Evolutionary conservation across 2,113 vertebrate genomes (phyloP).

Genomic region (Sinocyclocheilus maitianheensis): DNA sequence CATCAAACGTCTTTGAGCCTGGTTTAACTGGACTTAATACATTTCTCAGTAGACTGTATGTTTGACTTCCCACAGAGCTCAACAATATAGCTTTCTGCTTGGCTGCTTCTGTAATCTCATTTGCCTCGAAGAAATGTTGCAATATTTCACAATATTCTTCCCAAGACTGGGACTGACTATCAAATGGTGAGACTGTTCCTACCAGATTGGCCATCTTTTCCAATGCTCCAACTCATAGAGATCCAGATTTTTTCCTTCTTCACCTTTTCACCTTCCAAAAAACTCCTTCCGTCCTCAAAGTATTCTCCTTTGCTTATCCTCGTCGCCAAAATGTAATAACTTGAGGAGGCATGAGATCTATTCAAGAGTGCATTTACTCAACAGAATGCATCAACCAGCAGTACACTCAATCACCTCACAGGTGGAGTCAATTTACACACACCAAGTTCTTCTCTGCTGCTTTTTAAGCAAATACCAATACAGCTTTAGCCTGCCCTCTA

Average conservation of each 20-base stretch:
- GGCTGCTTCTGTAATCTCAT: not conserved
- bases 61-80: constrained; percentile 31
- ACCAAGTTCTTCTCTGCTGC: too few relatives aligned
- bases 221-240: not conserved
- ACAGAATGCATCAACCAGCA: too few relatives aligned
- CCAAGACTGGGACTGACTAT: not conserved
- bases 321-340: too few relatives aligned
- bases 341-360: too few relatives aligned
- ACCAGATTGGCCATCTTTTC: not conserved
- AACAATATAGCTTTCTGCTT: constrained; percentile 23
- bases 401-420: too few relatives aligned
- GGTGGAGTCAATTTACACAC: too few relatives aligned
- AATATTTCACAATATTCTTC: constrained; percentile 31
- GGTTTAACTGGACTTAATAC: not conserved
- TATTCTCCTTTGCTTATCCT: too few relatives aligned
- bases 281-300: not conserved
- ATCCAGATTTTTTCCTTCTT: not conserved
- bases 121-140: constrained; percentile 39
- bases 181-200: not conserved
- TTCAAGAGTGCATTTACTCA: too few relatives aligned
- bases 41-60: not conserved
- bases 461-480: too few relatives aligned
- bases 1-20: not conserved
- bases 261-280: not conserved
- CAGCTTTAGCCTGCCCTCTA: too few relatives aligned